A percentile compares a stretch with the other conserved stretches of the same genome.
Conservation (phyloP, 1,140 invertebrate species). For the Anadara kagoshimensis region DNA sequence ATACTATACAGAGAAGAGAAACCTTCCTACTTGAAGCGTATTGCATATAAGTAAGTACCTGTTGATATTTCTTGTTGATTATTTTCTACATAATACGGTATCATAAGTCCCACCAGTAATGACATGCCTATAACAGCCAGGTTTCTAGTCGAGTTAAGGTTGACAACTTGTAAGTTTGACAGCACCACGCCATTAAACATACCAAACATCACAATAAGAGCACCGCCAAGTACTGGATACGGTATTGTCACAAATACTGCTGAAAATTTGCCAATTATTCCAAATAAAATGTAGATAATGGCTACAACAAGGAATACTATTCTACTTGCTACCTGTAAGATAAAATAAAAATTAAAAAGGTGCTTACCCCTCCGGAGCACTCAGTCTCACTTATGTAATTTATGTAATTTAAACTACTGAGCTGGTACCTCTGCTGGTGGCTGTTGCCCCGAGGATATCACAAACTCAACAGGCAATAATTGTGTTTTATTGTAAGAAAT, state of each 20-base stretch:
- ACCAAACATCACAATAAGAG: conserved; percentile 91
- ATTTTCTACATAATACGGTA: conserved; percentile 80
- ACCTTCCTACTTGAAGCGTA: no score
- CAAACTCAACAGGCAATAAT: no score
- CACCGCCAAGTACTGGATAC: conserved; percentile 88
- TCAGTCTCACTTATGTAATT: no score
- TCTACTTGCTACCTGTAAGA: conserved; percentile 84
- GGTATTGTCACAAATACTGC: conserved; percentile 92
- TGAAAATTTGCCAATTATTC: conserved; percentile 82
- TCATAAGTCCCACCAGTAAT: conserved; percentile 86
- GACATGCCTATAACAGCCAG: conserved; percentile 90
- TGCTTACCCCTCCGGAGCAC: no score
- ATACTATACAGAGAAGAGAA: no score
- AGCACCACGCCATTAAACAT: conserved; percentile 72
- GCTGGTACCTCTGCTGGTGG: no score
- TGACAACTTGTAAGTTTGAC: conserved; percentile 88
- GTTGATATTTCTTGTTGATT: conserved; percentile 81
- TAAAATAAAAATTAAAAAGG: no score
- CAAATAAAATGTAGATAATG: conserved; percentile 85
- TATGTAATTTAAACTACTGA: no score
- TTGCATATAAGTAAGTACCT: conserved; percentile 72
- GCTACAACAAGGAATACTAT: conserved; percentile 89
- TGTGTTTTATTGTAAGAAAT: no score
- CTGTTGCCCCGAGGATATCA: no score
- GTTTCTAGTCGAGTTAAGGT: conserved; percentile 87